Evolutionary conservation across 2,113 vertebrate genomes (phyloP), one percentile per base, ranked within the genome.

Genomic region (Chlamydotis undulata): DNA sequence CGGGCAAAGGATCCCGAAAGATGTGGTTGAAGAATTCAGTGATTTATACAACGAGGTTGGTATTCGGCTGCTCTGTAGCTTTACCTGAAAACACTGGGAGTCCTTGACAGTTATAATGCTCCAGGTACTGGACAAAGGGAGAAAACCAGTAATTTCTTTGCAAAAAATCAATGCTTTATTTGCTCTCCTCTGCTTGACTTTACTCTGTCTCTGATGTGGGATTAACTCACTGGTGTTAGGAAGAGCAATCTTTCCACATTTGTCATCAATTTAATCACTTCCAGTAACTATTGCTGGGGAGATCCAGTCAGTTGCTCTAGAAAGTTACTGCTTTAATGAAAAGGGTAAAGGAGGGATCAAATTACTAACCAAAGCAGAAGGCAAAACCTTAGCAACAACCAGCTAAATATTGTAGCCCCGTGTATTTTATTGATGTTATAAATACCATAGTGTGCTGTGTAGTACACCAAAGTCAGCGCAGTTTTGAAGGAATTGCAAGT

Each of bases 1-100:
- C 0, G 99, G 99, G 91, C 98, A 97, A 90, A 98, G 99, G 97
- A 99, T 99, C 98, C 99, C 99, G 95, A 99, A 99, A 97, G 99
- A 99, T 96, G 98, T 99, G 98, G 99, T 99, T 98, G 99, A 99
- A 98, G 99, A 99, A 98, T 99, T 99, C 99, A 99, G 99, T 92
- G 99, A 99, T 98, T 98, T 99, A 98, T 99, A 99, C 99, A 99
- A 99, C 94, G 99, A 99, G 99, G 99, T 99, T 94, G 96, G 98
- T 94, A 81, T 26, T 64, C 60, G 76, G 19, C 59, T 79, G 19
- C 89, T 87, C 21, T 28, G 12, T 22, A 31, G 41, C 22, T 87
- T 82, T 49, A 39, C 25, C 61, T 82, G 77, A 55, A 84, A 84
- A 22, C 11, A 4, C 9, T 35, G 56, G 31, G 49, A 52, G 3